These are phyloP conservation scores for Nineta flava DNA, from an alignment of 2,888 invertebrate genomes.

Conservation along the genomic window DNA sequence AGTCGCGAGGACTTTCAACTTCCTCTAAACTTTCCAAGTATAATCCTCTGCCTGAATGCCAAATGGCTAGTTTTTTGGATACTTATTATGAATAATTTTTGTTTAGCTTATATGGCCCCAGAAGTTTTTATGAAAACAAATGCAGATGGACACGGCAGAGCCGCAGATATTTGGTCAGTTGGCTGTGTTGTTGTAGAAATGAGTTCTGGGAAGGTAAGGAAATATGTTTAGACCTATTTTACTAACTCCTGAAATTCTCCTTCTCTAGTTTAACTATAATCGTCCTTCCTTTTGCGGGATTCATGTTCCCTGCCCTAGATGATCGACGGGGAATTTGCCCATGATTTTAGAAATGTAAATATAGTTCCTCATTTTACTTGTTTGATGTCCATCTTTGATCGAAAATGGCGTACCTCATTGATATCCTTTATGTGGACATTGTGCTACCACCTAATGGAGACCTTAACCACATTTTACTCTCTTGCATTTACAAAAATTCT, in stretches of 20 bases:
- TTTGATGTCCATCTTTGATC: neutral
- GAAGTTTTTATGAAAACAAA: slow-evolving; percentile 80
- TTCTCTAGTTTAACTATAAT: too few relatives aligned
- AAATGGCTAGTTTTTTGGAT: too few relatives aligned
- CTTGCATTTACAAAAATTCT: slow-evolving; percentile 23
- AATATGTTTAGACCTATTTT: slow-evolving; percentile 29
- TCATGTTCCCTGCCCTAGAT: too few relatives aligned
- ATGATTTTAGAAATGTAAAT: too few relatives aligned
- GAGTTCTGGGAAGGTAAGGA: slow-evolving; percentile 60
- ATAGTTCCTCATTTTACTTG: too few relatives aligned
- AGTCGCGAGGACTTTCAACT: too few relatives aligned
- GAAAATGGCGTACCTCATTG: neutral
- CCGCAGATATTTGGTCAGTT: slow-evolving; percentile 91
- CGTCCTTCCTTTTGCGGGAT: too few relatives aligned
- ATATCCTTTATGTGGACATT: neutral
- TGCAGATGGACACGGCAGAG: slow-evolving; percentile 70
- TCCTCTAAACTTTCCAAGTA: too few relatives aligned
- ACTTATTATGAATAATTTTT: slow-evolving; percentile 9
- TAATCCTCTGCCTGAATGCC: too few relatives aligned
- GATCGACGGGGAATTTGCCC: too few relatives aligned
- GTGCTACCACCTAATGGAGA: neutral
- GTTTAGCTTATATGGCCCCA: slow-evolving; percentile 88
- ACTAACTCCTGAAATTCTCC: neutral
- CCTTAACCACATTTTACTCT: slow-evolving; percentile 10
- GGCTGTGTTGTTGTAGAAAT: slow-evolving; percentile 94